Evolutionary conservation across 2,113 vertebrate genomes (phyloP), one percentile per base, ranked within the genome.

Genomic region (Eubucco bourcierii): DNA sequence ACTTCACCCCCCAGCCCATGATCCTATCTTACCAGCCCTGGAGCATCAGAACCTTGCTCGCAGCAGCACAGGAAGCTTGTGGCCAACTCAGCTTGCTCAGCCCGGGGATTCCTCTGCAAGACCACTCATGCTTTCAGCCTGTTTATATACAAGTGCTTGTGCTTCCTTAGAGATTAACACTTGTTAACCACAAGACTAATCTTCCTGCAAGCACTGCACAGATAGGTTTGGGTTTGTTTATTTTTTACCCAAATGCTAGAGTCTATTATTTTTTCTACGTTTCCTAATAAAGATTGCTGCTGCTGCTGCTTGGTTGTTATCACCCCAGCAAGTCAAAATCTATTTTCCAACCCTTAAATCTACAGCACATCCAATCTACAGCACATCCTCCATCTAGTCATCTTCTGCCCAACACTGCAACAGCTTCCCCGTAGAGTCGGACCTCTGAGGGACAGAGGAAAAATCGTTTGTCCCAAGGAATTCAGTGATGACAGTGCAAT

Each of bases 11-110:
- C 3, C 34, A 33, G 8, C 4, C n/a, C 9, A 0, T 0, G 28
- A 8, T 4, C 12, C 27, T 33, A 4, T 3, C 0, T 0, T 2
- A 6, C 25, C 1, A 2, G 28, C n/a, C 29, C 10, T 27, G 46
- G 10, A 71, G 46, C 2, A 0, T 0, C 0, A 37, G 9, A 1
- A 21, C n/a, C 73, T 28, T 1, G 12, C 77, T 50, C 52, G 1
- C 25, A 58, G 70, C 74, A 19, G 74, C 78, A 19, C 15, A 39
- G 86, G 74, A 75, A 64, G 58, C 61, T 39, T 34, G 12, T 0
- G 4, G 82, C 76, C 5, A 0, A 3, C 5, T 2, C n/a, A 0
- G 53, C 66, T 23, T 46, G 1, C 84, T 31, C 74, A 10, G 5
- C 2, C 17, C 1, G 15, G 5, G 28, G 6, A 18, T 39, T 9